A percentile compares a stretch with the other conserved stretches of the same genome.
Conservation (phyloP, 2,888 invertebrate species). For the Lycocerus yunnanus region DNA sequence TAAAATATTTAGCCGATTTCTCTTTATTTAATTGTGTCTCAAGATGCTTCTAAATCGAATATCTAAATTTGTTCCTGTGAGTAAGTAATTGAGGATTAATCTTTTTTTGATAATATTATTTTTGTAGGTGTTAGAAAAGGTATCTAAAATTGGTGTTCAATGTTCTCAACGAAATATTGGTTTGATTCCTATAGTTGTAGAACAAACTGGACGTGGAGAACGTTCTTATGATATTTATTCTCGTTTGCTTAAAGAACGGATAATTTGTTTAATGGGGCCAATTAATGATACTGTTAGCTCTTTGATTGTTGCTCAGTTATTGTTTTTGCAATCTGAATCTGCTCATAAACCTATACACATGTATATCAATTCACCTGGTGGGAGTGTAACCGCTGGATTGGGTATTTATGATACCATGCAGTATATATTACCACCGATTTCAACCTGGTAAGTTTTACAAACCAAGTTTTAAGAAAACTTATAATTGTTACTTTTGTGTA, state of each 20-base stretch:
- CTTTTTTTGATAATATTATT: not conserved
- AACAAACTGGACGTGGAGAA: conserved; percentile 97
- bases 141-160: not conserved
- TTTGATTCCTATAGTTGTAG: conserved; percentile 91
- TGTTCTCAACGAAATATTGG: not conserved
- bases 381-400: conserved; percentile 93
- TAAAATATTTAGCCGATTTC: not conserved
- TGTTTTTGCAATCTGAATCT: conserved; percentile 94
- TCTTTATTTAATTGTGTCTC: not conserved
- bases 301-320: conserved; percentile 91
- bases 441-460: conserved; percentile 86
- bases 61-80: not conserved
- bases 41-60: not conserved
- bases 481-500: not conserved
- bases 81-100: not conserved
- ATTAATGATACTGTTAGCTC: conserved; percentile 92
- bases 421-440: conserved; percentile 94
- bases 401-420: conserved; percentile 99
- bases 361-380: conserved; percentile 95
- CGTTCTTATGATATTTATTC: conserved; percentile 98
- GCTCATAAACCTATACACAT: conserved; percentile 97
- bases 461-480: not conserved
- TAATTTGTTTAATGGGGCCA: conserved; percentile 97
- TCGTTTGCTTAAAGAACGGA: conserved; percentile 92
- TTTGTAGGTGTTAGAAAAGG: not conserved